Conservation (phyloP, 2,888 invertebrate genomes). For the Drosophila colorata region DNA sequence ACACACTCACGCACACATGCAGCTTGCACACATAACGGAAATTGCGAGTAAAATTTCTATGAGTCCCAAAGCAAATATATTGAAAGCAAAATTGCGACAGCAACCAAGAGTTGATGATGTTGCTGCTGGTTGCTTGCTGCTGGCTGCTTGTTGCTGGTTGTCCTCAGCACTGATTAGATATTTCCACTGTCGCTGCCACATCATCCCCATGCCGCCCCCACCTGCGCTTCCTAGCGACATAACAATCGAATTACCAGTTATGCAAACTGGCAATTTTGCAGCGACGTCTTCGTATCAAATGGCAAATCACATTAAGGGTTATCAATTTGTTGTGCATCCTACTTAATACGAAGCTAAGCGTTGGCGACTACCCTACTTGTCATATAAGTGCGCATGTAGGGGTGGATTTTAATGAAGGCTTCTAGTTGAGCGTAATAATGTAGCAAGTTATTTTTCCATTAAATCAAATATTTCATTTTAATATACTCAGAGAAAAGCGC, state of each 20-base stretch:
- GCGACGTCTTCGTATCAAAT: conserved; percentile 48
- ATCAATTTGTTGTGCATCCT: conserved; percentile 42
- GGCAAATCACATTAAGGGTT: conserved; percentile 61
- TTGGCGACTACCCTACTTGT: background rate
- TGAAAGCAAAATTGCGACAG: conserved; percentile 26
- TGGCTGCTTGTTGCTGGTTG: background rate
- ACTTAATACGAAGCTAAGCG: conserved; percentile 2
- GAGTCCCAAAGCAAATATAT: conserved; percentile 39
- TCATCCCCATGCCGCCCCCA: background rate
- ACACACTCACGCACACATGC: conserved; percentile 17
- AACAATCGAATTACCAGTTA: conserved; percentile 72
- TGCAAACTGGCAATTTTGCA: conserved; percentile 57
- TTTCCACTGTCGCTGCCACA: background rate
- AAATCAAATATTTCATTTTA: no score
- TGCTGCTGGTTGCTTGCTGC: conserved; percentile 12
- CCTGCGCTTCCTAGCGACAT: conserved; percentile 4
- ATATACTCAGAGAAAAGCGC: no score
- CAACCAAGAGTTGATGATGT: conserved; percentile 41
- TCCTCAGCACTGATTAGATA: background rate
- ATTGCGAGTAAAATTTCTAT: conserved; percentile 53
- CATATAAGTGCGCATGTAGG: no score
- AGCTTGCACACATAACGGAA: conserved; percentile 42
- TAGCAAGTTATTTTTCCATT: no score
- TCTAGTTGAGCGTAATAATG: background rate
- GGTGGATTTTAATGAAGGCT: background rate